A percentile compares a stretch with the other conserved stretches of the same genome.
phyloP scores from a whole-genome alignment of 2,113 vertebrate species.

The Corvus hawaiiensis region DNA sequence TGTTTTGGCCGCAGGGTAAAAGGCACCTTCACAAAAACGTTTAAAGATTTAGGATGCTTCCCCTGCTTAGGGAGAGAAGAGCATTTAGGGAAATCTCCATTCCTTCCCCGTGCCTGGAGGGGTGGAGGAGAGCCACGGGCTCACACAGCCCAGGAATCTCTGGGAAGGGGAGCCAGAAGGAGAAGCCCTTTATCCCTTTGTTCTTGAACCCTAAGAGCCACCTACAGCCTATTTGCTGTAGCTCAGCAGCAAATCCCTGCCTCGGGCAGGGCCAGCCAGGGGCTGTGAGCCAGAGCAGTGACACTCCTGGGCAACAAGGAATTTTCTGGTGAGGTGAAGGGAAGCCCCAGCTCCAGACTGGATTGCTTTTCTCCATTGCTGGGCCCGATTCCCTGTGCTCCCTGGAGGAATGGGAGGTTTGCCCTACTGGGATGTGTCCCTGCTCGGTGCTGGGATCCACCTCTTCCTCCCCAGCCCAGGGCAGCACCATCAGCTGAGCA shows the following conservation, averaged over 20 bases:
- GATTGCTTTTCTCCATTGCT: background rate
- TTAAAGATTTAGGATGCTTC: background rate
- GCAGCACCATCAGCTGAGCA: background rate
- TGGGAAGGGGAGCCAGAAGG: background rate
- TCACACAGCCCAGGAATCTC: background rate
- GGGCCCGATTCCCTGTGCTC: background rate
- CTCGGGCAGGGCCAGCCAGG: rapidly evolving
- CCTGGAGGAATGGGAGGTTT: background rate
- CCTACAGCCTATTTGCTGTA: rapidly evolving
- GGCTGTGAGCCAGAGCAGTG: background rate
- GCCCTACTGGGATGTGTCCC: background rate
- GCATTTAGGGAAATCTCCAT: background rate
- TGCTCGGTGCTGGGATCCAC: rapidly evolving
- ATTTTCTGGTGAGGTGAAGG: background rate
- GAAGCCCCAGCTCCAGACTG: background rate
- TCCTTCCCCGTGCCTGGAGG: background rate
- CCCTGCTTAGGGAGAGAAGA: background rate
- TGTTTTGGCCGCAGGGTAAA: background rate
- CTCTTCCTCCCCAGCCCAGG: background rate
- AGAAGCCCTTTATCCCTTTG: background rate
- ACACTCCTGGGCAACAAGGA: background rate
- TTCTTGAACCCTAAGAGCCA: background rate
- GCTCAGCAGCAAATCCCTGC: background rate
- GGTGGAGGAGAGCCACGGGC: rapidly evolving
- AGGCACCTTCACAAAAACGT: background rate